Percentiles rank a stretch among this genome's conserved stretches.
phyloP scores from a whole-genome alignment of 2,888 invertebrate species.

The Parascotia fuliginaria region DNA sequence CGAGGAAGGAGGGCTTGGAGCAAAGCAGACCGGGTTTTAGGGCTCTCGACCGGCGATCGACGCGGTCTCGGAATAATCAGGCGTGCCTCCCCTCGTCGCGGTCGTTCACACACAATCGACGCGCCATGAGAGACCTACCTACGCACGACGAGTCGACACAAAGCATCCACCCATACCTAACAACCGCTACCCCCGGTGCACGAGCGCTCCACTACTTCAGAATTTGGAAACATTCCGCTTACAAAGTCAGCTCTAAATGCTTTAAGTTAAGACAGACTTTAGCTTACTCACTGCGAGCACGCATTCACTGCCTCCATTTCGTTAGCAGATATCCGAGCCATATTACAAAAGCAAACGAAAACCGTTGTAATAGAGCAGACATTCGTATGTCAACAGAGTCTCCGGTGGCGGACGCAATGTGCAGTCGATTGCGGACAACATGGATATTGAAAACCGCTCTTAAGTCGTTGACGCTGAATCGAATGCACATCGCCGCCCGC shows the following conservation, averaged over 20 bases:
- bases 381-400: slow-evolving; percentile 50
- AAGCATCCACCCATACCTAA: slow-evolving; percentile 76
- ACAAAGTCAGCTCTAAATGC: slow-evolving; percentile 46
- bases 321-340: slow-evolving; percentile 46
- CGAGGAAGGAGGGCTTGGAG: slow-evolving; percentile 51
- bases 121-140: slow-evolving; percentile 74
- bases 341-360: slow-evolving; percentile 61
- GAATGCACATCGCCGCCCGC: slow-evolving; percentile 63
- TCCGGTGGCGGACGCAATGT: slow-evolving; percentile 65
- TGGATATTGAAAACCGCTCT: slow-evolving; percentile 81
- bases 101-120: slow-evolving; percentile 84
- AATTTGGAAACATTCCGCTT: slow-evolving; percentile 17
- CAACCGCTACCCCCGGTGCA: slow-evolving; percentile 67
- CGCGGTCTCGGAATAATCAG: slow-evolving; percentile 79
- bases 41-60: slow-evolving; percentile 76
- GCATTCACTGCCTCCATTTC: slow-evolving; percentile 62
- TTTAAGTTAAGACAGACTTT: slow-evolving; percentile 22
- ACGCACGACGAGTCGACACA: slow-evolving; percentile 75
- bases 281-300: slow-evolving; percentile 30
- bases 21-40: slow-evolving; percentile 66
- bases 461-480: slow-evolving; percentile 70
- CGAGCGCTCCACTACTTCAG: slow-evolving; percentile 62
- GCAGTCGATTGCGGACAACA: slow-evolving; percentile 69
- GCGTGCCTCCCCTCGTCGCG: slow-evolving; percentile 77
- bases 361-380: slow-evolving; percentile 60